phyloP scores from a whole-genome alignment of 2,797 vertebrate species.

The Glyptemys insculpta region DNA sequence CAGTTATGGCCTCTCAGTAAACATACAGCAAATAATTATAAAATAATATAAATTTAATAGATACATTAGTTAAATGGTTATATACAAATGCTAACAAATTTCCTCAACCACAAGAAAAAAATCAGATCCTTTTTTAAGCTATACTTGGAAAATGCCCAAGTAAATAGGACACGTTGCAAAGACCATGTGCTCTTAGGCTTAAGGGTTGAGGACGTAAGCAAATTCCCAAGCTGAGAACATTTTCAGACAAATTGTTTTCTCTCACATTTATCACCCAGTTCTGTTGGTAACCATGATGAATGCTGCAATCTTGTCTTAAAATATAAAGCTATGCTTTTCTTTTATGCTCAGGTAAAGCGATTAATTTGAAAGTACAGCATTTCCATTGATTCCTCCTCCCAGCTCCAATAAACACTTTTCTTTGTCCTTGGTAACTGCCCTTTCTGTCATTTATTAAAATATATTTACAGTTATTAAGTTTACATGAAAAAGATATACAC shows the following conservation, averaged over 20 bases:
- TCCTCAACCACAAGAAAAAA: not conserved
- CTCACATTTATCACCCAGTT: rapidly evolving
- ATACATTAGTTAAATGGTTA: not conserved
- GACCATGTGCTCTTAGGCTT: not conserved
- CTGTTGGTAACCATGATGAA: not conserved
- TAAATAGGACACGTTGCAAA: not conserved
- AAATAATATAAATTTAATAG: not conserved
- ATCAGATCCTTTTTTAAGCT: not conserved
- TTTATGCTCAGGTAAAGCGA: conserved; percentile 41
- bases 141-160: not conserved
- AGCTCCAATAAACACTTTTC: not conserved
- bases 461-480: conserved; percentile 67
- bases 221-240: not conserved
- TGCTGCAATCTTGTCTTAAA: not conserved
- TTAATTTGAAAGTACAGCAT: conserved; percentile 34
- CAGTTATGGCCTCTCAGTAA: not conserved
- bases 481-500: conserved; percentile 50
- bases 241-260: not conserved
- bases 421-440: conserved; percentile 57
- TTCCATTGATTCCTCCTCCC: conserved; percentile 19
- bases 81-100: not conserved
- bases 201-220: not conserved
- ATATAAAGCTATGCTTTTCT: conserved; percentile 50
- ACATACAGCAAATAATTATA: not conserved
- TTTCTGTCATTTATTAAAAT: conserved; percentile 59